phyloP scores from a whole-genome alignment of 2,888 invertebrate genomes.

The Pinctada fucata region DNA sequence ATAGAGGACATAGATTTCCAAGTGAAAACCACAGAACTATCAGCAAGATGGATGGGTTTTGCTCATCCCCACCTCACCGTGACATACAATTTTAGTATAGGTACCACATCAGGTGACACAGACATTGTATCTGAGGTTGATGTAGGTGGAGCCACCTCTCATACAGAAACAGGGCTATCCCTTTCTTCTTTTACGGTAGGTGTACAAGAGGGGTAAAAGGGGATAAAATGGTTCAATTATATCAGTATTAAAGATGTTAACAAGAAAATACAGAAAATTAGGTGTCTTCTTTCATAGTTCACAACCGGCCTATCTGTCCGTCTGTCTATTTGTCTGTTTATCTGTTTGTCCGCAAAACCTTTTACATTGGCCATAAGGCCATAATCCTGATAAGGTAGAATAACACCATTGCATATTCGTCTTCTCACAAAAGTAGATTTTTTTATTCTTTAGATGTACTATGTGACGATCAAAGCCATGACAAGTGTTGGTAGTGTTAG shows the following conservation, averaged over 20 bases:
- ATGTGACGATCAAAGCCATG: conserved; percentile 39
- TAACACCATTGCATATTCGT: too few relatives aligned
- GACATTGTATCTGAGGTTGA: conserved; percentile 38
- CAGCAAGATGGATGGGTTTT: conserved; percentile 56
- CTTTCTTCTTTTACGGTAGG: conserved; percentile 36
- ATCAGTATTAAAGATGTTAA: too few relatives aligned
- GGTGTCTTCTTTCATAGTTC: too few relatives aligned
- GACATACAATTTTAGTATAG: conserved; percentile 48
- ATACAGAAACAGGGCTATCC: conserved; percentile 43
- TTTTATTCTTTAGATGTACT: conserved; percentile 41
- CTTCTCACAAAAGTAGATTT: too few relatives aligned
- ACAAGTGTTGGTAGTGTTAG: conserved; percentile 33
- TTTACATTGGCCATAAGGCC: too few relatives aligned
- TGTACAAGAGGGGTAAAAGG: background rate
- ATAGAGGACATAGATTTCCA: conserved; percentile 51
- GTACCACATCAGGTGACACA: conserved; percentile 39
- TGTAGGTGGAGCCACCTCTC: conserved; percentile 13
- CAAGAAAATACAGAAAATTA: too few relatives aligned
- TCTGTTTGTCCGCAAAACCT: too few relatives aligned
- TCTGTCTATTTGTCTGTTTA: too few relatives aligned
- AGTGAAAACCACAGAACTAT: conserved; percentile 29
- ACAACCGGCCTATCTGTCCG: too few relatives aligned
- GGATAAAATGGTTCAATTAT: too few relatives aligned
- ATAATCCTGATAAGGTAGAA: too few relatives aligned
- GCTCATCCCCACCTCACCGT: conserved; percentile 48